Base-by-base conservation (phyloP, 2,113 vertebrate species). In the Antennarius striatus region DNA sequence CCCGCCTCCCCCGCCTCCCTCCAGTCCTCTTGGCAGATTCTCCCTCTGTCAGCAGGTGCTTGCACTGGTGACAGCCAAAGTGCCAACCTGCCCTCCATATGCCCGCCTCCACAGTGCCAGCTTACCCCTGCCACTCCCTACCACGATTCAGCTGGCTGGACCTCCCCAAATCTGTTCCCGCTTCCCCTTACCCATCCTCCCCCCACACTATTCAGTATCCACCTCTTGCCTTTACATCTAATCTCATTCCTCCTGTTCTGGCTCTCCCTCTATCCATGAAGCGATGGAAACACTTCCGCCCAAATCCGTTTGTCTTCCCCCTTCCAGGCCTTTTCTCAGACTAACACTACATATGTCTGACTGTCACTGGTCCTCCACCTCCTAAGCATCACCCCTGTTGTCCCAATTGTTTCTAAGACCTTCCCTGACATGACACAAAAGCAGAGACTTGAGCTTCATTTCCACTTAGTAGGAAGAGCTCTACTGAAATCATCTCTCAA, bases 21-120 rank as follows among this genome's bases (percentile, higher is more conserved):
- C 73, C 53, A 9, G 56, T 68, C 59, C 58, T 76, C 56, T 90
- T 92, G 93, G 93, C 93, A 81, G 70, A 61, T 69, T 81, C 84
- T 81, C 82, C 78, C 91, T 79, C 82, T 89, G 81, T 70, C 85
- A 86, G 91, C 94, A 94, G 93, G 93, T 95, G 94, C 85, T 88
- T 74, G 5, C 83, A 77, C 73, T 47, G 66, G 86, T 80, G 85
- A 83, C 88, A 91, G 93, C 91, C 93, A 93, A 93, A 92, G 82
- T 83, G 85, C 90, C 92, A 91, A 91, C 91, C 92, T 94, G 91
- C 92, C 91, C 83, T 88, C 92, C 94, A 93, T 93, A 94, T 93
- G 93, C 91, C 92, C 72, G 86, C 89, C 71, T 89, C 88, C 73
- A 0, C 89, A 91, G 81, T 93, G 93, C 93, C 94, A 94, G 92